Percentiles rank a stretch among this genome's conserved stretches.
Evolutionary conservation across 2,113 vertebrate species (phyloP).

Genomic region (Andinoacara biseriatus): DNA sequence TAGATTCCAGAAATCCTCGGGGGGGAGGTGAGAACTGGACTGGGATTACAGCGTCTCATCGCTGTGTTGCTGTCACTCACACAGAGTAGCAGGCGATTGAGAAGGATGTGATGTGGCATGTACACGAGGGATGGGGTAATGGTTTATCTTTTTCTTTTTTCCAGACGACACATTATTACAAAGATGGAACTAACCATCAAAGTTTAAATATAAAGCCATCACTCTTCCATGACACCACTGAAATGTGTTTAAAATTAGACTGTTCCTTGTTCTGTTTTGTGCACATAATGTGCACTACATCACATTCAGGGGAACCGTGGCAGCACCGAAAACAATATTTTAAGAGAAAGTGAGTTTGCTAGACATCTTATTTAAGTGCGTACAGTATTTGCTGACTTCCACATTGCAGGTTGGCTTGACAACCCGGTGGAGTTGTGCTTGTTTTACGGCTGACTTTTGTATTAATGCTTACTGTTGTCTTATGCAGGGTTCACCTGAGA

Average conservation of each 20-base stretch:
- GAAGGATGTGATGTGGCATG: slow-evolving; percentile 20
- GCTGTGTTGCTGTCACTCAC: slow-evolving; percentile 61
- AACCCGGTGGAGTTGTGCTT: background rate
- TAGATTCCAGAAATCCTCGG: slow-evolving; percentile 56
- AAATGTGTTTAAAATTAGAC: slow-evolving; percentile 14
- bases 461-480: slow-evolving; percentile 19
- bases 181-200: slow-evolving; percentile 13
- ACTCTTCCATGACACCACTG: slow-evolving; percentile 10
- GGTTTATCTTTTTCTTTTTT: slow-evolving; percentile 12
- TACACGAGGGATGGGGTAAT: slow-evolving; percentile 24
- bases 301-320: background rate
- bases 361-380: background rate
- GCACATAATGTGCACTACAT: background rate
- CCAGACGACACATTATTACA: slow-evolving; percentile 48
- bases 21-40: slow-evolving; percentile 60
- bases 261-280: slow-evolving; percentile 4
- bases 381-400: background rate
- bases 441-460: background rate
- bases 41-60: slow-evolving; percentile 50
- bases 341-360: background rate
- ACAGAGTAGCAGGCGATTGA: slow-evolving; percentile 36
- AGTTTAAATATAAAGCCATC: slow-evolving; percentile 21
- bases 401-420: background rate
- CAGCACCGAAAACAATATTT: background rate
- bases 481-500: slow-evolving; percentile 14